Base-by-base conservation (phyloP, 2,888 invertebrate genomes). In the Rhaphigaster nebulosa region DNA sequence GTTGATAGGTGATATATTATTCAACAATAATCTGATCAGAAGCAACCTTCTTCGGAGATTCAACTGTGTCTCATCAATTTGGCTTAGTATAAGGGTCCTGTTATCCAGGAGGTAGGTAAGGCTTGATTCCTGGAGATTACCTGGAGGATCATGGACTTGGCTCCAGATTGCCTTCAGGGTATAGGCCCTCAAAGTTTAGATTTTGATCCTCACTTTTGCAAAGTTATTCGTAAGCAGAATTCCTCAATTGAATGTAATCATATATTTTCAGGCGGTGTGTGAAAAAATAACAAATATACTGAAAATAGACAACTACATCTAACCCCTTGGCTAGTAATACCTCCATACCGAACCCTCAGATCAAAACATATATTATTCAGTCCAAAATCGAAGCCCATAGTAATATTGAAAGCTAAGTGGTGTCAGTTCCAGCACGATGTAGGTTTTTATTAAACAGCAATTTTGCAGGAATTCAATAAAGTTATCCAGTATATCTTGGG, bases 381-480 rank as follows among this genome's bases (percentile, higher is more conserved):
- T 65, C 15, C 29, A 29, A 65, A 65, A 15, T 10, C n/a, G 1
- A 34, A 70, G 29, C 15, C 23, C 34, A 13, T 20, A 0, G 15
- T 1, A 76, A 20, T 34, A 38, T 76, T 20, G 38, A 65, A 65
- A 34, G 65, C 29, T 3, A 23, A 23, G 29, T 38, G 6, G 70
- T 76, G 34, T 38, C 70, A 76, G 34, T 38, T 20, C 70, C 38
- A 38, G 10, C 38, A 20, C 20, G 20, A 76, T 76, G 34, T 34
- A 38, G 70, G 70, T 76, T 76, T 76, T 38, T 76, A 76, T 76
- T 76, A 76, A 76, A 76, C 38, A 76, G 70, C 70, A 20, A 76
- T 76, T 38, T 76, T 76, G 70, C 70, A 34, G 70, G 70, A 76
- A 76, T 76, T 76, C 70, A 76, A 76, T 76, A 76, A 76, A 76